Evolutionary conservation across 2,113 vertebrate genomes (phyloP).

Genomic region (Caranx melampygus): DNA sequence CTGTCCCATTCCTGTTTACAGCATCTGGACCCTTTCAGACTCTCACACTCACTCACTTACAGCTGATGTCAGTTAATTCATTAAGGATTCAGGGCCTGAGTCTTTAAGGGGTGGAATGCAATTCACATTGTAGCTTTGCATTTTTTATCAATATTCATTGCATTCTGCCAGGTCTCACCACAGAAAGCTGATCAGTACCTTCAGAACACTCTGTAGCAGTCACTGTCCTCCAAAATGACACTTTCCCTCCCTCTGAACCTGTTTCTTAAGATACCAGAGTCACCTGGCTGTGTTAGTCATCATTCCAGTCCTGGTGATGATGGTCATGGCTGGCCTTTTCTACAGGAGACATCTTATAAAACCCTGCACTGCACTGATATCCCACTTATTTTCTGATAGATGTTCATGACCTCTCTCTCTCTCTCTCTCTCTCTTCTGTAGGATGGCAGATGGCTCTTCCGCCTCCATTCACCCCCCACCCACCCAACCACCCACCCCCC

Average conservation of each 20-base stretch:
- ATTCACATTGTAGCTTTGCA: conserved; percentile 21
- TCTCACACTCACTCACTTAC: too few relatives aligned
- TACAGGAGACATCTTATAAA: conserved; percentile 55
- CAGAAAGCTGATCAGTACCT: conserved; percentile 30
- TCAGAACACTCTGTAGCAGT: conserved; percentile 3
- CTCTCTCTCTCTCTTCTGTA: conserved; percentile 35
- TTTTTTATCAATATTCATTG: conserved; percentile 24
- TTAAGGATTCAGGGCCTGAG: too few relatives aligned
- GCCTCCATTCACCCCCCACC: conserved; percentile 81
- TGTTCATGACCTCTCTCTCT: background rate
- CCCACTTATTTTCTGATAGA: background rate
- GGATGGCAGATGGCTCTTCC: conserved; percentile 79
- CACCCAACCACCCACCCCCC: too few relatives aligned
- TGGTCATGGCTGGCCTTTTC: conserved; percentile 45
- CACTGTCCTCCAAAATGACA: conserved; percentile 15
- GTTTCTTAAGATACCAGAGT: conserved; percentile 15
- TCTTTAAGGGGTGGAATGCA: background rate
- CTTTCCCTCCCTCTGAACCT: conserved; percentile 24
- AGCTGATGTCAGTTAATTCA: too few relatives aligned
- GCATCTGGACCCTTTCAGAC: too few relatives aligned
- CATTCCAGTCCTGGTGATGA: conserved; percentile 50
- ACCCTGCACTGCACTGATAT: background rate
- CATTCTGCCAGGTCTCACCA: conserved; percentile 7
- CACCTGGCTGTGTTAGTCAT: conserved; percentile 40
- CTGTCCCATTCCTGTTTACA: too few relatives aligned